These are phyloP conservation scores for Siniperca obscura DNA, from an alignment of 2,797 vertebrate genomes.

Conservation along the genomic window DNA sequence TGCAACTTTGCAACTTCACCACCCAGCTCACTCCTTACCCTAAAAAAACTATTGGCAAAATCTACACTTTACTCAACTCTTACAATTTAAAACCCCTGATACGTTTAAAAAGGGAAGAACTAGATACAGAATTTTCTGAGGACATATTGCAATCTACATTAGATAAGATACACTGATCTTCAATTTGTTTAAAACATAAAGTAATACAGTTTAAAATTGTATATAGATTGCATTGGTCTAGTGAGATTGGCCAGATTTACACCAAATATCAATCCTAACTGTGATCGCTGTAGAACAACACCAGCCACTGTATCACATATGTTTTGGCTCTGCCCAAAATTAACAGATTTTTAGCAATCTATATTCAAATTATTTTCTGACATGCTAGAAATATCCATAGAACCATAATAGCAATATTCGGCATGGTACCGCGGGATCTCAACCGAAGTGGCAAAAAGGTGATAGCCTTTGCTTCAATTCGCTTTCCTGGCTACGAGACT, in stretches of 20 bases:
- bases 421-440: neutral
- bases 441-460: neutral
- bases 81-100: too few species aligned
- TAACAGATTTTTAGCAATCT: neutral
- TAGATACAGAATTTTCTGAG: neutral
- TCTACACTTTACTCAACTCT: too few species aligned
- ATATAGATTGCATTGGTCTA: too few species aligned
- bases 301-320: too few species aligned
- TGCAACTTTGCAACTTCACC: too few species aligned
- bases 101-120: too few species aligned
- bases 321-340: neutral
- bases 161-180: neutral
- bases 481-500: neutral
- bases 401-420: neutral
- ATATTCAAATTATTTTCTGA: neutral
- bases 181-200: slow-evolving; percentile 24
- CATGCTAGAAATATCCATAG: neutral
- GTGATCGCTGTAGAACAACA: too few species aligned
- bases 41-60: too few species aligned
- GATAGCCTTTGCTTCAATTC: neutral
- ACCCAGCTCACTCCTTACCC: too few species aligned
- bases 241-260: too few species aligned
- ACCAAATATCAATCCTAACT: too few species aligned
- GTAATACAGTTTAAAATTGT: too few species aligned
- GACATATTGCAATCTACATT: neutral